Conservation (phyloP, 2,113 vertebrate genomes). For the Zosterops borbonicus region DNA sequence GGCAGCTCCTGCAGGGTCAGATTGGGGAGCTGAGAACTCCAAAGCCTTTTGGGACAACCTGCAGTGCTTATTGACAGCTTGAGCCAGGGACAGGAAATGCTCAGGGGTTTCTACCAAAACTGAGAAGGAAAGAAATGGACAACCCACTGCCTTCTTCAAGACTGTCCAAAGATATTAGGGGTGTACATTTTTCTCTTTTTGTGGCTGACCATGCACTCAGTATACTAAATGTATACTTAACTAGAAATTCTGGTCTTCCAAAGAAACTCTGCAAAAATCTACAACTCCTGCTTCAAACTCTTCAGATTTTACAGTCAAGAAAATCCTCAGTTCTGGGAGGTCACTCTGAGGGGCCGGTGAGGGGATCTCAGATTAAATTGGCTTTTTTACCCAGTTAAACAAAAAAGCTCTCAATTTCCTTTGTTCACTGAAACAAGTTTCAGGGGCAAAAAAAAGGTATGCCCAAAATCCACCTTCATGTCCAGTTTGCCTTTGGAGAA, state of each 20-base stretch:
- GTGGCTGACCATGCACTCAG: not conserved
- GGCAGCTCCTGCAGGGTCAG: conserved; percentile 22
- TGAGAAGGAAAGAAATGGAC: not conserved
- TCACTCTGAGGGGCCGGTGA: not conserved
- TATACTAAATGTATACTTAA: not conserved
- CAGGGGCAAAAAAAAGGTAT: not conserved
- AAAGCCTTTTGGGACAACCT: not conserved
- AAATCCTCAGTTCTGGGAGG: not conserved
- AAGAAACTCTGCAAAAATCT: not conserved
- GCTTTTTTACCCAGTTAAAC: not conserved
- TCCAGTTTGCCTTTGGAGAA: not conserved
- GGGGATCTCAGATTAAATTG: not conserved
- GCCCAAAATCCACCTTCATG: not conserved
- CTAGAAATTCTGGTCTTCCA: not conserved
- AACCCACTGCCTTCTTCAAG: not conserved
- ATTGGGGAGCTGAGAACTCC: not conserved
- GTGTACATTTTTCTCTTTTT: not conserved
- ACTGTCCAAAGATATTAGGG: not conserved
- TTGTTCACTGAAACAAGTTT: not conserved
- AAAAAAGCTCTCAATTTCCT: not conserved
- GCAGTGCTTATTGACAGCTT: not conserved
- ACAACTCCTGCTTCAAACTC: not conserved
- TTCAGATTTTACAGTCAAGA: not conserved
- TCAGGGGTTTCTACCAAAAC: not conserved
- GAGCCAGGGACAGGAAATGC: not conserved